A percentile compares a stretch with the other conserved stretches of the same genome.
Evolutionary conservation across 2,797 vertebrate species (phyloP).

Genomic region (Anniella stebbinsi): DNA sequence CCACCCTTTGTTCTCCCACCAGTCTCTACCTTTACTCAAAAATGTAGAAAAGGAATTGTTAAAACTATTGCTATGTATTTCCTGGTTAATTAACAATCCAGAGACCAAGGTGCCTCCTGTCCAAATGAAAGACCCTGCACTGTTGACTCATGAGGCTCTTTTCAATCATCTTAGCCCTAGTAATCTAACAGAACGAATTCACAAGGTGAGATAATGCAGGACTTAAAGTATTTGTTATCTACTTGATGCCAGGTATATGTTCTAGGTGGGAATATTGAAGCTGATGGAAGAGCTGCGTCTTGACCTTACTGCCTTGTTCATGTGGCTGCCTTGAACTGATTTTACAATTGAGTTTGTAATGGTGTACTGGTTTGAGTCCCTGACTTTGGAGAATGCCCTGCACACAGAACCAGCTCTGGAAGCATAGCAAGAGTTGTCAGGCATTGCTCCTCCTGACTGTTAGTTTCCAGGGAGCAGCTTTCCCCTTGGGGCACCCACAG

Average conservation of each 20-base stretch:
- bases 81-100: background rate
- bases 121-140: background rate
- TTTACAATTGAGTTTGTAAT: background rate
- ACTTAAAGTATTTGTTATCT: background rate
- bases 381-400: background rate
- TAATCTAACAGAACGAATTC: background rate
- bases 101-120: background rate
- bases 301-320: background rate
- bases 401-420: background rate
- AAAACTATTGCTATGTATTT: background rate
- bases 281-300: background rate
- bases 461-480: background rate
- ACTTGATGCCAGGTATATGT: background rate
- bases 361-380: background rate
- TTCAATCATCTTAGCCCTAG: background rate
- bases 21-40: background rate
- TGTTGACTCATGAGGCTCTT: background rate
- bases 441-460: no score
- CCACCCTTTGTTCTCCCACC: background rate
- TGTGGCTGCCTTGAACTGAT: background rate
- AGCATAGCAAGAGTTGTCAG: background rate
- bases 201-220: background rate
- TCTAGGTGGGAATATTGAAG: background rate
- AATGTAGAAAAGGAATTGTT: background rate
- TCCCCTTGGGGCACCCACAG: background rate